These are phyloP conservation scores for Myotis yumanensis DNA, from an alignment of 2,113 vertebrate genomes.

Conservation along the genomic window DNA sequence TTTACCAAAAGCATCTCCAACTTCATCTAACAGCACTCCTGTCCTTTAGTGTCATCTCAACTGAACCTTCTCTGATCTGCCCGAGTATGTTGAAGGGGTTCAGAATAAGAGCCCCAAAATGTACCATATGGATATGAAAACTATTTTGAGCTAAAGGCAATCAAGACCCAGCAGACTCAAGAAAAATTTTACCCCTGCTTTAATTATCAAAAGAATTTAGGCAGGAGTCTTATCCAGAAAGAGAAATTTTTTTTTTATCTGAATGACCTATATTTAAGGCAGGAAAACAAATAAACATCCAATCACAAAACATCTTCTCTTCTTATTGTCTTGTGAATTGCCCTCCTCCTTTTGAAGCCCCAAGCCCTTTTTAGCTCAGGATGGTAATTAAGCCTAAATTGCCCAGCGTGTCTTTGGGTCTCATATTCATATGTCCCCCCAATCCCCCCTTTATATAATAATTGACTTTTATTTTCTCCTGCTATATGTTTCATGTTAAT, in stretches of 20 bases:
- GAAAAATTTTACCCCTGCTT: not conserved
- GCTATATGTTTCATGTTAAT: not conserved
- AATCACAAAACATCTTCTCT: not conserved
- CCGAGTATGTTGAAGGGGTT: not conserved
- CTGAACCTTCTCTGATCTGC: not conserved
- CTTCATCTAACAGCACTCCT: not conserved
- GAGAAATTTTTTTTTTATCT: not conserved
- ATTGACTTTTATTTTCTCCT: not conserved
- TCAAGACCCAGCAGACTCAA: too few species aligned
- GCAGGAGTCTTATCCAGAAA: not conserved
- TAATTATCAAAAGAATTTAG: not conserved
- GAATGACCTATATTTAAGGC: not conserved
- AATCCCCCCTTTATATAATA: not conserved
- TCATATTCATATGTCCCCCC: not conserved
- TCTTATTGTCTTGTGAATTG: not conserved
- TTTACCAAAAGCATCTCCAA: not conserved
- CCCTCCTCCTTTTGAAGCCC: not conserved
- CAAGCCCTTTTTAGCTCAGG: not conserved
- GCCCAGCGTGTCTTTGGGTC: not conserved
- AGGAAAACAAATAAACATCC: not conserved
- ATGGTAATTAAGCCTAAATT: not conserved
- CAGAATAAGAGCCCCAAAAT: not conserved
- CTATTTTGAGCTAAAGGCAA: not conserved
- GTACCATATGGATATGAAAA: not conserved
- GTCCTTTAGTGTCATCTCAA: not conserved